Evolutionary conservation across 1,140 invertebrate genomes (phyloP), one percentile per base, ranked within the genome.

Genomic region (Drosophila nannoptera): DNA sequence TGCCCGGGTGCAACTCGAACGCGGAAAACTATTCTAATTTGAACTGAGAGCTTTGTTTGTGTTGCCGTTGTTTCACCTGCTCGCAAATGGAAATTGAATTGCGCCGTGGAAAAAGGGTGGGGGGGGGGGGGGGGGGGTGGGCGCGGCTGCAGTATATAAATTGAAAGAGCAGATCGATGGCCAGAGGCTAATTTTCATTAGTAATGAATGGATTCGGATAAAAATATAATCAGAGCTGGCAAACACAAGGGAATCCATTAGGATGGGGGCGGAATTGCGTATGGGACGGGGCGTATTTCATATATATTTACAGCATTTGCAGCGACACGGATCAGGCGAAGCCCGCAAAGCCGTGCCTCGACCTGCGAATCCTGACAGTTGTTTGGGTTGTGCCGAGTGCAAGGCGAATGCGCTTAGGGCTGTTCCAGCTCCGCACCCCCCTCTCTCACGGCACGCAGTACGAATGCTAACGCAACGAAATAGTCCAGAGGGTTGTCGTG

Each of bases 251-350:
- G 1, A 22, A 1, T 2, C 22, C 22, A 22, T 22, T 22, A 22
- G 22, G 22, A 2, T 22, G 1, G 22, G 22, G 22, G 22, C 22
- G 22, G 22, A 3, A 22, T n/a, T n/a, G n/a, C n/a, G 22, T 22
- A 22, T 3, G 22, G 22, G 49, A 9, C 7, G n/a, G 7, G n/a
- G n/a, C 31, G 59, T 71, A 64, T 59, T 58, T 8, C 78, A 73
- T 73, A 83, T 78, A 67, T 83, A 73, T 76, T 83, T 78, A 83
- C 64, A 72, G 69, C 68, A 75, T 84, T 83, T 70, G 75, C 58
- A 40, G 22, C 40, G 14, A 49, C 33, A 22, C 16, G 33, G 32
- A 53, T 40, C 50, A 40, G 31, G 8, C 32, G 54, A 32, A 45
- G 31, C 54, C 8, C 12, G 38, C 2, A 43, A 29, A 40, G 60